Percentiles rank a stretch among this genome's conserved stretches.
These are phyloP conservation scores for Anseranas semipalmata DNA, from an alignment of 2,113 vertebrate species.

Conservation along the genomic window DNA sequence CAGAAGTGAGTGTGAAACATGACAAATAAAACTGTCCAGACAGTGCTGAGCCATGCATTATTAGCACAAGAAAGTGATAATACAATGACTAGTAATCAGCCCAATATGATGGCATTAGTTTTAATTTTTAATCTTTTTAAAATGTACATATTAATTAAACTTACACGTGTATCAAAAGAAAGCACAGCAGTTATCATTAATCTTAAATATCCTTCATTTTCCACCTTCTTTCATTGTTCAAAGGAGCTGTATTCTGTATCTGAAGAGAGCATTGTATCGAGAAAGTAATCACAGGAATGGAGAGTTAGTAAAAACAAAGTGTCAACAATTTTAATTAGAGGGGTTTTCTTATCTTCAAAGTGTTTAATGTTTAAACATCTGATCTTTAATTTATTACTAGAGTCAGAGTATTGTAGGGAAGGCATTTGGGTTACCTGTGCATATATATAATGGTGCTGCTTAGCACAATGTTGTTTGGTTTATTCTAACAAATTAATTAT, in stretches of 20 bases:
- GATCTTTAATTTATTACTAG: not conserved
- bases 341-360: not conserved
- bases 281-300: not conserved
- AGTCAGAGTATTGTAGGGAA: not conserved
- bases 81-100: not conserved
- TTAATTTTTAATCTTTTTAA: not conserved
- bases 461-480: not conserved
- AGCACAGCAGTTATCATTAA: not conserved
- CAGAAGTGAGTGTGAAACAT: not conserved
- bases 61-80: not conserved
- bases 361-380: conserved; percentile 10
- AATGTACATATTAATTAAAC: not conserved
- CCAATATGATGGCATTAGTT: not conserved
- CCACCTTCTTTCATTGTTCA: not conserved
- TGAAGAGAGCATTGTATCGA: not conserved
- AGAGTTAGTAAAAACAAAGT: not conserved
- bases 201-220: not conserved
- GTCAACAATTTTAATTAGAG: not conserved
- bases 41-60: not conserved
- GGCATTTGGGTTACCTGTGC: not conserved
- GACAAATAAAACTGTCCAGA: not conserved
- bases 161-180: not conserved
- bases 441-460: not conserved
- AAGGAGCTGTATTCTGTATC: not conserved
- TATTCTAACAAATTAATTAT: conserved; percentile 33